A percentile compares a stretch with the other conserved stretches of the same genome.
Conservation (phyloP, 2,888 invertebrate species). For the Crocallis elinguaria region DNA sequence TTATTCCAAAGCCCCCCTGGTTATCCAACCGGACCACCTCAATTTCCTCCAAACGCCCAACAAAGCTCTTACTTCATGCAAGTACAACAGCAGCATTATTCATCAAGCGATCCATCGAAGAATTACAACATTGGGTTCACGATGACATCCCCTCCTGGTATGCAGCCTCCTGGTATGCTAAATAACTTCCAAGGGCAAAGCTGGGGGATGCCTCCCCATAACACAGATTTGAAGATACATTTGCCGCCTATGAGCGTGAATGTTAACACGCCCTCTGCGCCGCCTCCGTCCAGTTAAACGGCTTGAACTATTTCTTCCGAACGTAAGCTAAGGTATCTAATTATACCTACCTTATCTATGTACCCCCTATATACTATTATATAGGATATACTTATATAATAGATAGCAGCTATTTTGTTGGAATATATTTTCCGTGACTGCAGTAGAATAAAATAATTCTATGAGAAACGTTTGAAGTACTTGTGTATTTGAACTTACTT, state of each 20-base stretch:
- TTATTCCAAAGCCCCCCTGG: neutral
- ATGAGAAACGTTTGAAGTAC: no score
- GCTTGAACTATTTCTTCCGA: no score
- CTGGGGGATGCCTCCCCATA: neutral
- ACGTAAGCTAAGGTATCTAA: no score
- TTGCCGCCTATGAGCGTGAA: neutral
- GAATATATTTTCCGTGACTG: no score
- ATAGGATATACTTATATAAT: no score
- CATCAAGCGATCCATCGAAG: constrained; percentile 22
- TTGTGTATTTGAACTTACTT: no score
- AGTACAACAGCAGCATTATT: constrained; percentile 9
- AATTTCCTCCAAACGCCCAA: neutral
- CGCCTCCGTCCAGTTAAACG: constrained; percentile 3
- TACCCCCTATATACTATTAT: no score
- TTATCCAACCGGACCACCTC: neutral
- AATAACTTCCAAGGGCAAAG: neutral
- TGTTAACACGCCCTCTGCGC: constrained; percentile 2
- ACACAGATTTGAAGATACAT: neutral
- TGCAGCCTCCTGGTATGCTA: neutral
- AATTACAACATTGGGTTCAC: constrained; percentile 31
- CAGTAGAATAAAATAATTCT: no score
- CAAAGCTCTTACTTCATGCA: constrained; percentile 5
- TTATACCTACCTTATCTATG: no score
- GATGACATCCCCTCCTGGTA: constrained; percentile 13
- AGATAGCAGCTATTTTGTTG: no score